phyloP scores from a whole-genome alignment of 2,113 vertebrate genomes.

The Indri indri region DNA sequence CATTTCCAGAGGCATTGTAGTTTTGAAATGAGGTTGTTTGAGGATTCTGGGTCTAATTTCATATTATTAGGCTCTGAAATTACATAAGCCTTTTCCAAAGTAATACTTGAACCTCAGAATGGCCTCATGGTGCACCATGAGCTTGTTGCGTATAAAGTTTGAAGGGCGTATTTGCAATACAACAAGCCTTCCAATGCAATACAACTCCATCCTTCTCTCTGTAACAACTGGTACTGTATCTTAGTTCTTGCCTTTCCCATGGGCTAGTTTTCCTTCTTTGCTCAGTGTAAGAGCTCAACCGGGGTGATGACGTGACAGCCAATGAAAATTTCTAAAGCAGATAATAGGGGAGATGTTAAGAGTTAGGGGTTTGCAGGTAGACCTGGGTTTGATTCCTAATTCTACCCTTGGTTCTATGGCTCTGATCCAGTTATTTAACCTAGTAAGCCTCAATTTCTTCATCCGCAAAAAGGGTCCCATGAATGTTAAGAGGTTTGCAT shows the following conservation, averaged over 20 bases:
- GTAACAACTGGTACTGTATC: not conserved
- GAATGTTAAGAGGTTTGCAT: not conserved
- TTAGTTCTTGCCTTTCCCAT: not conserved
- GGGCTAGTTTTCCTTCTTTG: not conserved
- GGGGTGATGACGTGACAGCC: not conserved
- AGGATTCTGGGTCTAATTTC: constrained; percentile 68
- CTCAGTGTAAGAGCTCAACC: not conserved
- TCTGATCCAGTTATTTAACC: not conserved
- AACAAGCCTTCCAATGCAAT: not conserved
- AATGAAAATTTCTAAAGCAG: not conserved
- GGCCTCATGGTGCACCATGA: not conserved
- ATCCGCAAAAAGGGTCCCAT: not conserved
- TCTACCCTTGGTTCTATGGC: not conserved
- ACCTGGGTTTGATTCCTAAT: not conserved
- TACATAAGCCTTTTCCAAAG: constrained; percentile 53
- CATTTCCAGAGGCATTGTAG: constrained; percentile 59
- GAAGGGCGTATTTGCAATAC: constrained; percentile 14
- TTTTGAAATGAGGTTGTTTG: constrained; percentile 68
- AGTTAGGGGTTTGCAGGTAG: not conserved
- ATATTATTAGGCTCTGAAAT: constrained; percentile 73
- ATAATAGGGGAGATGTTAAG: not conserved
- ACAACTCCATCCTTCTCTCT: not conserved
- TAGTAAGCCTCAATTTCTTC: not conserved
- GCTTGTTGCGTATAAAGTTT: not conserved
- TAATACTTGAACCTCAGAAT: constrained; percentile 1